Evolutionary conservation across 35 echinoderm and acorn worm species (phyloP).

Genomic region (Stichopus chloronotus): DNA sequence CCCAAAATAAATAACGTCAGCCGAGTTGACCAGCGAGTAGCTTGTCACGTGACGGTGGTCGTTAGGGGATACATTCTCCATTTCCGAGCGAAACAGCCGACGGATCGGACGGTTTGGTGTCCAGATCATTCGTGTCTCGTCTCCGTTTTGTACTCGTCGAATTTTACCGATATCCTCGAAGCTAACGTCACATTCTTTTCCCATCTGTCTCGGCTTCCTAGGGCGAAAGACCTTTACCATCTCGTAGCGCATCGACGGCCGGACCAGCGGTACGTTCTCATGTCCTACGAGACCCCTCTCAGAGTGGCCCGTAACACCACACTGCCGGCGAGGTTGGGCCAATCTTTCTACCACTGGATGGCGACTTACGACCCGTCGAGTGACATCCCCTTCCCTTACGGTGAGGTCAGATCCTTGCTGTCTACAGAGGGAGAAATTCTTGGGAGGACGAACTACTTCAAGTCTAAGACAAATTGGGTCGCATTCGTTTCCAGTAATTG

Average conservation of each 20-base stretch:
- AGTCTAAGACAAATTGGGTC: not conserved
- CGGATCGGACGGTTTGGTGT: conserved; percentile 5
- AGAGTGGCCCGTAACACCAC: conserved; percentile 42
- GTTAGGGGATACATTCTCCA: conserved; percentile 7
- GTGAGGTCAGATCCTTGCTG: not conserved
- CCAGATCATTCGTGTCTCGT: not conserved
- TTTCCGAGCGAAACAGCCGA: not conserved
- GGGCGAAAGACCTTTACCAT: not conserved
- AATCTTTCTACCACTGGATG: conserved; percentile 3
- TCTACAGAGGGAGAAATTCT: not conserved
- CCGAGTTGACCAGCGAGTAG: too few species aligned
- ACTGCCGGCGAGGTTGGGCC: not conserved
- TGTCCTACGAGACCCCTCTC: conserved; percentile 41
- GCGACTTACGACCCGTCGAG: conserved; percentile 44
- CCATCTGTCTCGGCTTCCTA: not conserved
- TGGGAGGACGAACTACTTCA: not conserved
- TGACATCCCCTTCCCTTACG: conserved; percentile 43
- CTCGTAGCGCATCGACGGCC: not conserved
- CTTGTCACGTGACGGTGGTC: not conserved
- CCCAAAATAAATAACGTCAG: too few species aligned
- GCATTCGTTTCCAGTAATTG: conserved; percentile 56
- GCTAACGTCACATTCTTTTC: conserved; percentile 45
- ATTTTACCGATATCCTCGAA: conserved; percentile 5
- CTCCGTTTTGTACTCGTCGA: not conserved
- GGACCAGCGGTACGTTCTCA: conserved; percentile 34